These are phyloP conservation scores for Hippocampus zosterae DNA, from an alignment of 2,113 vertebrate genomes.

Conservation along the genomic window DNA sequence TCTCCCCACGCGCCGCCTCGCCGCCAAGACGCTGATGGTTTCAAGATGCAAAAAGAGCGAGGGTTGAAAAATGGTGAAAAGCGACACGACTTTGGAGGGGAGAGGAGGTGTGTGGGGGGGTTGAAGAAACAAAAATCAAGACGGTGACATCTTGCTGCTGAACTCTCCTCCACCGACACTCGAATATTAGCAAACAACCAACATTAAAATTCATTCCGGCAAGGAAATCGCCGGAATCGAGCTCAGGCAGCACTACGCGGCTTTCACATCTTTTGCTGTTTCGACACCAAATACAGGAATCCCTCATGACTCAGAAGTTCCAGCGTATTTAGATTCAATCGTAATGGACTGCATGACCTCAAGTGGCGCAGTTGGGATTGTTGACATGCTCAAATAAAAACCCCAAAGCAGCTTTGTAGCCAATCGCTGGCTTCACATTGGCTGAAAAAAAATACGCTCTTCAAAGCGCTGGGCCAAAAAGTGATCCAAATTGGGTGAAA, in stretches of 20 bases:
- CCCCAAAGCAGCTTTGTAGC: neutral
- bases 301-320: neutral
- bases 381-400: neutral
- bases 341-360: neutral
- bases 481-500: too few species aligned
- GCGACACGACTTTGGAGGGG: neutral
- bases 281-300: neutral
- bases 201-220: neutral
- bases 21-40: neutral
- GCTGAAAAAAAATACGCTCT: too few species aligned
- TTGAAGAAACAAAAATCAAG: too few species aligned
- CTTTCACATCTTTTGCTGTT: neutral
- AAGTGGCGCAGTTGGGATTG: neutral
- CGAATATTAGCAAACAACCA: neutral
- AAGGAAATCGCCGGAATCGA: neutral
- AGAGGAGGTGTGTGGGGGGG: too few species aligned
- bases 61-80: neutral
- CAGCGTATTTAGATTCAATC: neutral
- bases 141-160: neutral
- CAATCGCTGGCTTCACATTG: neutral
- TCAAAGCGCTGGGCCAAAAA: too few species aligned
- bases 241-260: neutral
- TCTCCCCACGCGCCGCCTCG: neutral
- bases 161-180: too few species aligned
- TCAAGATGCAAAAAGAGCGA: conserved; percentile 1